These are phyloP conservation scores for Steatornis caripensis DNA, from an alignment of 2,113 vertebrate genomes.

Conservation along the genomic window DNA sequence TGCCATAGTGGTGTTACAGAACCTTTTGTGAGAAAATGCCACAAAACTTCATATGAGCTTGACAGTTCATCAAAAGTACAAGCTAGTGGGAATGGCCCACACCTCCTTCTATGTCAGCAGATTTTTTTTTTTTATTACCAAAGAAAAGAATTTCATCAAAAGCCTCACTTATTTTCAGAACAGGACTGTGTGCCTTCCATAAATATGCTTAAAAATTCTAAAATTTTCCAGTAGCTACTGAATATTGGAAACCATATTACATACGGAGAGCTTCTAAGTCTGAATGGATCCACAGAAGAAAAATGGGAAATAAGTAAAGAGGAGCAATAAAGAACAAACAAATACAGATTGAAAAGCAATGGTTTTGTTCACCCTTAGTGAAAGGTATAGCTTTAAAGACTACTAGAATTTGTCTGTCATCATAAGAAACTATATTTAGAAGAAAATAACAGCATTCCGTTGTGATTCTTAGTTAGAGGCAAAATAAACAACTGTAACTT, in stretches of 20 bases:
- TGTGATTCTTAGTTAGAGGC: background rate
- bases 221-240: background rate
- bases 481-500: background rate
- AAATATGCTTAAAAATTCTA: background rate
- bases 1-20: background rate
- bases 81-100: background rate
- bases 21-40: background rate
- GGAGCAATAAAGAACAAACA: background rate
- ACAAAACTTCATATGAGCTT: background rate
- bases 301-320: background rate
- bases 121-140: background rate
- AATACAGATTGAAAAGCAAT: background rate
- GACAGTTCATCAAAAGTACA: background rate
- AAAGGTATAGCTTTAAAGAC: background rate
- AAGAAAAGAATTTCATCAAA: background rate
- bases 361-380: background rate
- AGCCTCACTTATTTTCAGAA: background rate
- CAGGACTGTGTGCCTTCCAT: background rate
- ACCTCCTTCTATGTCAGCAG: background rate
- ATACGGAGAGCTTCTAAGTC: background rate
- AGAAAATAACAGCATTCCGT: background rate
- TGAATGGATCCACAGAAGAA: background rate
- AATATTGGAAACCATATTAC: background rate
- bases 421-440: background rate
- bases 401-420: background rate